A percentile compares a stretch with the other conserved stretches of the same genome.
These are phyloP conservation scores for Telmatochromis sp. DNA, from an alignment of 2,113 vertebrate species.

Conservation along the genomic window DNA sequence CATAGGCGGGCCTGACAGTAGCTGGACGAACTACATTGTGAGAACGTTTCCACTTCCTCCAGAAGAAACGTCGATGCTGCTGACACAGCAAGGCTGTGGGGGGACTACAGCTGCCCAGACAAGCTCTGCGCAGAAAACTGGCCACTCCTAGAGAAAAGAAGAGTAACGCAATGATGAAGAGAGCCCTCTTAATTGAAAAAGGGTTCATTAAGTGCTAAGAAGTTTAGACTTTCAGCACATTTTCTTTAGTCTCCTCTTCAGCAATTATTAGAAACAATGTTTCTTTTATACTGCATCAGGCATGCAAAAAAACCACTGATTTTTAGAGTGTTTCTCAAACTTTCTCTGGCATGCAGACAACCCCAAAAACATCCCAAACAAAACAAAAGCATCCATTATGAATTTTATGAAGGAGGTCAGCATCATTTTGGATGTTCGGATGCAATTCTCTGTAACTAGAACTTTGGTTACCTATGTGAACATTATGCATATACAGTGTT, in stretches of 20 bases:
- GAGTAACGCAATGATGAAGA: not conserved
- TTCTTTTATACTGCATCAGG: not conserved
- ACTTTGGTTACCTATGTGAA: not conserved
- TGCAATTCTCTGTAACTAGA: not conserved
- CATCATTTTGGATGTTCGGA: not conserved
- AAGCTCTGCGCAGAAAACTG: slow-evolving; percentile 21
- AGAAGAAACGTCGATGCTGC: slow-evolving; percentile 64
- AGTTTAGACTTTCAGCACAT: not conserved
- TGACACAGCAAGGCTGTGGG: slow-evolving; percentile 7
- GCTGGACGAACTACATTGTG: slow-evolving; percentile 64
- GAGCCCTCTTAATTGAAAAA: not conserved
- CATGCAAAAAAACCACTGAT: rapidly evolving
- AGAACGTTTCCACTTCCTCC: slow-evolving; percentile 60
- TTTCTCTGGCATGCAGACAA: not conserved
- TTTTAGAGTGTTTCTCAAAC: not conserved
- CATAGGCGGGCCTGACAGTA: slow-evolving; percentile 55
- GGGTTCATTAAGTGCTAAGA: not conserved
- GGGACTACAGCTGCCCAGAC: not conserved
- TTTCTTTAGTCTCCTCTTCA: not conserved
- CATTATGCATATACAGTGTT: not conserved
- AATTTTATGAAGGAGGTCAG: not conserved
- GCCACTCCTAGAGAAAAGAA: slow-evolving; percentile 19
- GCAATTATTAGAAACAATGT: not conserved
- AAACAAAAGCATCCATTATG: not conserved
- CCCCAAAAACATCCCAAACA: not conserved